Evolutionary conservation across 2,888 invertebrate species (phyloP), one percentile per base, ranked within the genome.

Genomic region (Drosophila rubida): DNA sequence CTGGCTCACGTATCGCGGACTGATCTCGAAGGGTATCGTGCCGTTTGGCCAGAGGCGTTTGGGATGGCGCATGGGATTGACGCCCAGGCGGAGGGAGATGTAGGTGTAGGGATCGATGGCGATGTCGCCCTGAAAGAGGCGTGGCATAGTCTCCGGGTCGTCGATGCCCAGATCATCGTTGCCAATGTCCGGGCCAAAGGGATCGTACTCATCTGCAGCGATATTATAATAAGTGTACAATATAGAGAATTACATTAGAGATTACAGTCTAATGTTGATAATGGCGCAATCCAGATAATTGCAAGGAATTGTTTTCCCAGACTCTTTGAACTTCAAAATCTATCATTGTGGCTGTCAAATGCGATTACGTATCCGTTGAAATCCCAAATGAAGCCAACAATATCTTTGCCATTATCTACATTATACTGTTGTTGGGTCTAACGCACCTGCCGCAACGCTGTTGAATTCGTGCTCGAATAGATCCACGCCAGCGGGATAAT

Each of bases 61-160:
- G 0, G 95, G 95, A 89, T 94, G 95, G 2, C 94, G 92, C 75
- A 94, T 94, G 91, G 94, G 95, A 76, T 94, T 93, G 0, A 95
- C 92, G 2, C 95, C 95, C 11, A 95, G 93, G 46, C 95, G 91
- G 92, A 94, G 93, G 61, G 93, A 93, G 44, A 94, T 93, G 69
- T 93, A 94, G 9, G 93, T 91, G 85, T 94, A 94, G 50, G 94
- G 94, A 58, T 93, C 93, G 70, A 95, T 92, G 1, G 95, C 95
- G 92, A 95, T 95, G 75, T 95, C 95, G 2, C 95, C 95, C 90
- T 95, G 94, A 85, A 94, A 95, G 27, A 95, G 90, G 13, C 94
- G 94, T 0, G 95, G 95, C 67, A 93, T 92, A 0, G 95, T 93
- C 91, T 95, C 95, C 0, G 95, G 94, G 90, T 95, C 95, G 75